Conservation (phyloP, 2,888 invertebrate genomes). For the Boloria euphrosyne region DNA sequence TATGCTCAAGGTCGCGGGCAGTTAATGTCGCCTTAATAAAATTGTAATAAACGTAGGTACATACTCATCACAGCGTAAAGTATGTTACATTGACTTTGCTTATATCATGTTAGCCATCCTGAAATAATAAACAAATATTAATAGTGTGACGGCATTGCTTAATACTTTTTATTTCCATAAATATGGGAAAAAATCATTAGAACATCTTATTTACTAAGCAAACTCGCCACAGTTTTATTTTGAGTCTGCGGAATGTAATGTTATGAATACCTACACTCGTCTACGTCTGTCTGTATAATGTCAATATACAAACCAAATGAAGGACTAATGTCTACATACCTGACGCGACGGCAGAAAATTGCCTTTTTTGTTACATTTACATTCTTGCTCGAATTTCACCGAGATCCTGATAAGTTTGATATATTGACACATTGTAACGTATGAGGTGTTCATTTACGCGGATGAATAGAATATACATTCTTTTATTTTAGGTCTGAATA, state of each 20-base stretch:
- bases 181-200: no score
- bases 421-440: constrained; percentile 19
- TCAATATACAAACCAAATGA: constrained; percentile 13
- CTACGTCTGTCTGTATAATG: not conserved
- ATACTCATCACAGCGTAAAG: no score
- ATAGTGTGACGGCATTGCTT: no score
- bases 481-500: not conserved
- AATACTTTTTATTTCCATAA: no score
- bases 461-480: constrained; percentile 3
- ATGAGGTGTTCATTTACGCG: constrained; percentile 15
- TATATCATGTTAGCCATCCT: no score
- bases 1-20: no score
- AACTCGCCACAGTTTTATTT: not conserved
- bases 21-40: no score
- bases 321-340: constrained; percentile 10
- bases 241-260: no score
- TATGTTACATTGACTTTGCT: no score
- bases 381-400: constrained; percentile 13
- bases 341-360: constrained; percentile 13
- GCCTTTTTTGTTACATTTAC: constrained; percentile 17
- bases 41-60: no score
- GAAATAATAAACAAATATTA: no score
- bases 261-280: not conserved
- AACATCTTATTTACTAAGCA: no score
- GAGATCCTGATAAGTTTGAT: constrained; percentile 20